Evolutionary conservation across 1,140 invertebrate species (phyloP).

Genomic region (Cydia fagiglandana): DNA sequence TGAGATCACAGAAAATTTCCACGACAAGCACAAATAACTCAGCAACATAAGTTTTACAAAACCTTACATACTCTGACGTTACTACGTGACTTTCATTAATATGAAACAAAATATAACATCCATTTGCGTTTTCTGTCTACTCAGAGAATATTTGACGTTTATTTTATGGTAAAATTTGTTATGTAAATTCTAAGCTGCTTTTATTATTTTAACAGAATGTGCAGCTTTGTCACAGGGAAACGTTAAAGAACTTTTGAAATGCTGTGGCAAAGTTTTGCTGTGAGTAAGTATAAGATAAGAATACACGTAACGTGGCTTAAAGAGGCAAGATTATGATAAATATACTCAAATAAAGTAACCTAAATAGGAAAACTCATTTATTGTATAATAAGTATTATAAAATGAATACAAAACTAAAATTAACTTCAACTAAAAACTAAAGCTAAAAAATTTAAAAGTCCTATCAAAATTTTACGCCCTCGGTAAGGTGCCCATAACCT

Average conservation of each 20-base stretch:
- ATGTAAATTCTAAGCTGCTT: slow-evolving; percentile 15
- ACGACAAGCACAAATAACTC: not conserved
- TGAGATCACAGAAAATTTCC: not conserved
- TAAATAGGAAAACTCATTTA: too few relatives aligned
- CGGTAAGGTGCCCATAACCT: too few relatives aligned
- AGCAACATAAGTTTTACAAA: not conserved
- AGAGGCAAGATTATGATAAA: not conserved
- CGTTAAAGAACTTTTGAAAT: not conserved
- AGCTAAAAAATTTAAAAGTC: too few relatives aligned
- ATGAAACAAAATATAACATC: slow-evolving; percentile 13
- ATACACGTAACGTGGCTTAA: not conserved
- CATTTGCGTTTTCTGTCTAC: slow-evolving; percentile 4
- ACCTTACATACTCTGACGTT: not conserved
- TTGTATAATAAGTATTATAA: too few relatives aligned
- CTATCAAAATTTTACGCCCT: too few relatives aligned
- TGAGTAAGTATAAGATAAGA: not conserved
- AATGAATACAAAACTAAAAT: too few relatives aligned
- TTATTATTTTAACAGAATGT: slow-evolving; percentile 26
- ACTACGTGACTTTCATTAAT: slow-evolving; percentile 10
- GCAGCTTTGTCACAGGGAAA: slow-evolving; percentile 20
- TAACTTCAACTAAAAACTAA: too few relatives aligned
- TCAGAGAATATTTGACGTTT: slow-evolving; percentile 15
- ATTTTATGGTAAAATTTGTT: not conserved
- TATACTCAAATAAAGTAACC: not conserved
- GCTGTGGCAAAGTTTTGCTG: not conserved